phyloP scores from a whole-genome alignment of 2,888 invertebrate genomes.

The Calliphora vomitoria region DNA sequence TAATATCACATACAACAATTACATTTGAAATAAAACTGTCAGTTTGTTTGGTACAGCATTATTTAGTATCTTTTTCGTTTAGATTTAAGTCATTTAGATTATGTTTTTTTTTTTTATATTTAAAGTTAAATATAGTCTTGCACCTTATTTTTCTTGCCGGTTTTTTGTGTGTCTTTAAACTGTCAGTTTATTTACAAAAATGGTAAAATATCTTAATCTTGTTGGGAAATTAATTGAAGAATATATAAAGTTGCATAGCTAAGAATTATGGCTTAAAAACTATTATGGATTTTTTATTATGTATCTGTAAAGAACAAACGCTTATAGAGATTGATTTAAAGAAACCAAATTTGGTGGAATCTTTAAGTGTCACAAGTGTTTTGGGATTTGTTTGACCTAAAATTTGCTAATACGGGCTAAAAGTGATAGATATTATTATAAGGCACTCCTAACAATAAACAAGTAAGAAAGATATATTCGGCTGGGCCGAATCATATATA shows the following conservation, averaged over 20 bases:
- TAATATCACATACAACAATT: conserved; percentile 36
- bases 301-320: background rate
- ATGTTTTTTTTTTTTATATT: too few species aligned
- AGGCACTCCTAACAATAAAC: too few species aligned
- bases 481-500: too few species aligned
- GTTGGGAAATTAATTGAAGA: conserved; percentile 35
- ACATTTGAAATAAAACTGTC: conserved; percentile 56
- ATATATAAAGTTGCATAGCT: background rate
- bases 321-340: background rate
- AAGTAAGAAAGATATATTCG: too few species aligned
- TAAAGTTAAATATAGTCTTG: conserved; percentile 1
- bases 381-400: conserved; percentile 12
- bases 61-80: background rate
- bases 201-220: conserved; percentile 46
- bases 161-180: conserved; percentile 3
- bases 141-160: background rate
- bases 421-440: background rate
- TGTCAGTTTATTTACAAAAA: conserved; percentile 47
- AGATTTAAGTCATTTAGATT: conserved; percentile 5
- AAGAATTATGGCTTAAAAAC: background rate
- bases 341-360: conserved; percentile 6
- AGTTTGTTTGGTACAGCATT: conserved; percentile 1
- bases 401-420: background rate
- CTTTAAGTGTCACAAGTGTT: conserved; percentile 5
- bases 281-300: background rate